These are phyloP conservation scores for Crepidodera aurea DNA, from an alignment of 2,888 invertebrate species.

Conservation along the genomic window DNA sequence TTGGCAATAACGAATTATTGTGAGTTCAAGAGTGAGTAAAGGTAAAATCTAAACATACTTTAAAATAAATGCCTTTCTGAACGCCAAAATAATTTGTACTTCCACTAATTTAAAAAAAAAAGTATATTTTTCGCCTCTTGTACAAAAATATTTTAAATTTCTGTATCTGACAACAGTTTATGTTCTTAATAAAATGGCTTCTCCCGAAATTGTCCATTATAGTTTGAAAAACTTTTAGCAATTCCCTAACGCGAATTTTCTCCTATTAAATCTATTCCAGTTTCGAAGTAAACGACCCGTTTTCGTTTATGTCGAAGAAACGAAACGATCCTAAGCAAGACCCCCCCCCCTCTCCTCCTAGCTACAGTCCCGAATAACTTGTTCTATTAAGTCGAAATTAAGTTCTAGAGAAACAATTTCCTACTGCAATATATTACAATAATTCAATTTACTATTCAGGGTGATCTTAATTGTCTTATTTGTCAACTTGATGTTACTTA, in stretches of 20 bases:
- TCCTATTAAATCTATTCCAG: background rate
- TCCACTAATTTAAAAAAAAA: too few relatives aligned
- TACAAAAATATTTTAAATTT: too few relatives aligned
- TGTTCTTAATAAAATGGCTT: too few relatives aligned
- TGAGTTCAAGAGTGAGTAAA: too few relatives aligned
- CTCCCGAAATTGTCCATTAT: background rate
- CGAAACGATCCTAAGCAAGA: background rate
- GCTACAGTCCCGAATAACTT: slow-evolving; percentile 32
- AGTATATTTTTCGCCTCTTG: too few relatives aligned
- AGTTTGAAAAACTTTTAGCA: background rate
- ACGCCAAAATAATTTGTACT: too few relatives aligned
- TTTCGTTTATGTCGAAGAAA: background rate
- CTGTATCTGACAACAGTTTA: too few relatives aligned
- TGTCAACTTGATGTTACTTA: slow-evolving; percentile 46
- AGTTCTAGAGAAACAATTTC: slow-evolving; percentile 39
- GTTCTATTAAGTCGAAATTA: slow-evolving; percentile 34
- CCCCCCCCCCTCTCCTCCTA: too few relatives aligned
- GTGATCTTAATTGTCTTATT: slow-evolving; percentile 47
- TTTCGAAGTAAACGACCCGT: background rate
- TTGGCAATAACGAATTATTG: too few relatives aligned
- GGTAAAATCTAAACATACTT: too few relatives aligned
- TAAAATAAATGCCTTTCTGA: too few relatives aligned
- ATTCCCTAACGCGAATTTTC: background rate
- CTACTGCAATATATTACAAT: slow-evolving; percentile 43
- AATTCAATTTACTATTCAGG: slow-evolving; percentile 45